Evolutionary conservation across 2,113 vertebrate genomes (phyloP).

Genomic region (Toxostoma redivivum): DNA sequence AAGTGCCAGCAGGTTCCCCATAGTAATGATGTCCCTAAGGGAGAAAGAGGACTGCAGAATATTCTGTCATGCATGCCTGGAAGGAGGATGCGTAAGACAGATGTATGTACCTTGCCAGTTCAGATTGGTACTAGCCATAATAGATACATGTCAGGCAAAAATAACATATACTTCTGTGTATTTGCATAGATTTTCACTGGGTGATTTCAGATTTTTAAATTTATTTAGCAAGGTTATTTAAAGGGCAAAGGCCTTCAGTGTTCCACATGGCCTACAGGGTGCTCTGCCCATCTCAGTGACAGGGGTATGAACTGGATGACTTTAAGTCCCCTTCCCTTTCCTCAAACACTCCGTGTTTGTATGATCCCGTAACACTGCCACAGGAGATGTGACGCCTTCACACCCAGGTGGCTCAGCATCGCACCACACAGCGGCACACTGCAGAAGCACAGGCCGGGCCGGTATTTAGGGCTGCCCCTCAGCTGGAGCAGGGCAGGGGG

Average conservation of each 20-base stretch:
- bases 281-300: too few relatives aligned
- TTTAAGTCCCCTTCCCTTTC: neutral
- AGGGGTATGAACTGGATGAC: neutral
- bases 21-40: neutral
- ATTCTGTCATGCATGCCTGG: neutral
- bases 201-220: neutral
- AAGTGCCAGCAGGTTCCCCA: neutral
- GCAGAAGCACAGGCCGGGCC: rapidly evolving
- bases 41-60: neutral
- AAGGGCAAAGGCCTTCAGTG: neutral
- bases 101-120: rapidly evolving
- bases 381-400: rapidly evolving
- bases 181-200: neutral
- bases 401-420: rapidly evolving
- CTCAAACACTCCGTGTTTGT: neutral
- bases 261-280: rapidly evolving
- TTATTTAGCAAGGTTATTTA: neutral
- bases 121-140: neutral
- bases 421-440: rapidly evolving
- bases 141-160: neutral
- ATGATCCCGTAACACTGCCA: rapidly evolving
- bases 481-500: rapidly evolving
- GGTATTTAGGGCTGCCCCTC: rapidly evolving
- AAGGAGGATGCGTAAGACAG: rapidly evolving
- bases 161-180: rapidly evolving